phyloP scores from a whole-genome alignment of 2,888 invertebrate species.

The Sarcophaga carnaria region DNA sequence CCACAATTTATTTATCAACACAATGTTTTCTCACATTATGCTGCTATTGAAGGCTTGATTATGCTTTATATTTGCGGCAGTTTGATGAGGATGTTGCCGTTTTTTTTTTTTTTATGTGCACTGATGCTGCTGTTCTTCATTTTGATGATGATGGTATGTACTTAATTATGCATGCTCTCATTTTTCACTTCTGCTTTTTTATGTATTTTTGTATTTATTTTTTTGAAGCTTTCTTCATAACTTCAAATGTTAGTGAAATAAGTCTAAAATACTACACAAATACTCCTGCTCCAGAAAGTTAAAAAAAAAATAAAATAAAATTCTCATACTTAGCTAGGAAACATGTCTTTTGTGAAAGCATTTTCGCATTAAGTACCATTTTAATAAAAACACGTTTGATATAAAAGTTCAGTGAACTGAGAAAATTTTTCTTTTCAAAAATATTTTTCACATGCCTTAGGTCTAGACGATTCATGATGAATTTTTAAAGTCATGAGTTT shows the following conservation, averaged over 20 bases:
- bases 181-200: not conserved
- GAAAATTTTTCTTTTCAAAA: not conserved
- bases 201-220: not conserved
- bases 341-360: slow-evolving; percentile 21
- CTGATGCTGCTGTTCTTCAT: not conserved
- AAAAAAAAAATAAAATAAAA: not conserved
- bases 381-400: slow-evolving; percentile 44
- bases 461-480: slow-evolving; percentile 38
- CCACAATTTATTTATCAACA: slow-evolving; percentile 20
- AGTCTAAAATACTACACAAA: slow-evolving; percentile 36
- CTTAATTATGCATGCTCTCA: slow-evolving; percentile 61
- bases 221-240: slow-evolving; percentile 16
- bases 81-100: slow-evolving; percentile 27
- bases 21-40: not conserved
- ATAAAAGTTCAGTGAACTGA: slow-evolving; percentile 58
- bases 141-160: slow-evolving; percentile 39
- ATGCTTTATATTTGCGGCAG: slow-evolving; percentile 46
- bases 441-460: slow-evolving; percentile 15
- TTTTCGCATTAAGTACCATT: slow-evolving; percentile 41
- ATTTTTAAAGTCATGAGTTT: not conserved
- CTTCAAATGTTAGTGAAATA: slow-evolving; percentile 26
- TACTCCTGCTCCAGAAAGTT: not conserved
- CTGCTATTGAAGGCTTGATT: slow-evolving; percentile 54
- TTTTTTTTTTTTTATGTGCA: not conserved
- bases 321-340: not conserved